Conservation (phyloP, 2,888 invertebrate species). For the Axea sp. region DNA sequence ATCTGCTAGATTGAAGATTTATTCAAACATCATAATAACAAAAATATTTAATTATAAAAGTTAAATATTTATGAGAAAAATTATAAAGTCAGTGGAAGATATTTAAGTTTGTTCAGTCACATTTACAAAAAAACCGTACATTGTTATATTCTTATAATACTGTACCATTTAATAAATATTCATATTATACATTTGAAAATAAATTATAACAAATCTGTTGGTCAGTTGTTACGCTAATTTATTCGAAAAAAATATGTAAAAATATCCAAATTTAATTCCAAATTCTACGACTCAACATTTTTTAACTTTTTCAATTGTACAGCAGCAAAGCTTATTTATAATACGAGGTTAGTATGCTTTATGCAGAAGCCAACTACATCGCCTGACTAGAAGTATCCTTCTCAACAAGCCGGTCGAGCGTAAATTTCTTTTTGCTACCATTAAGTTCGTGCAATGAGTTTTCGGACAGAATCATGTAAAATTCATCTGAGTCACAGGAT, state of each 20-base stretch:
- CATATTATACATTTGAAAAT: constrained; percentile 24
- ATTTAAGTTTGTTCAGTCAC: constrained; percentile 33
- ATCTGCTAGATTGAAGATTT: constrained; percentile 6
- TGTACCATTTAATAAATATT: too few relatives aligned
- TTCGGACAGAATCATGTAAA: constrained; percentile 72
- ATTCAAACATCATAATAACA: constrained; percentile 27
- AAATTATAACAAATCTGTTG: constrained; percentile 30
- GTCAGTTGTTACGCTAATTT: constrained; percentile 30
- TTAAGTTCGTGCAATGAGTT: constrained; percentile 67
- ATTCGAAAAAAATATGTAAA: constrained; percentile 27
- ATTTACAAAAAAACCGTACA: constrained; percentile 35
- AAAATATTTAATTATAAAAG: constrained; percentile 27
- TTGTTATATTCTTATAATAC: constrained; percentile 39
- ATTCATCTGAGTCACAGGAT: constrained; percentile 70
- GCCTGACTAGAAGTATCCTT: constrained; percentile 58
- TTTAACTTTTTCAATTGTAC: constrained; percentile 36
- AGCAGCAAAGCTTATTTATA: constrained; percentile 41
- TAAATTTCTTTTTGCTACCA: constrained; percentile 70
- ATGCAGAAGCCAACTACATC: constrained; percentile 34
- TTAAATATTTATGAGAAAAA: constrained; percentile 42
- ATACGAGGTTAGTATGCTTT: constrained; percentile 33
- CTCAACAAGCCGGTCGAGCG: constrained; percentile 67
- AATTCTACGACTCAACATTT: constrained; percentile 1
- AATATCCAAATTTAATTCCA: constrained; percentile 11
- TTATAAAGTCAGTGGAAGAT: constrained; percentile 43